Evolutionary conservation across 2,113 vertebrate species (phyloP), one percentile per base, ranked within the genome.

Genomic region (Cynoglossus semilaevis): DNA sequence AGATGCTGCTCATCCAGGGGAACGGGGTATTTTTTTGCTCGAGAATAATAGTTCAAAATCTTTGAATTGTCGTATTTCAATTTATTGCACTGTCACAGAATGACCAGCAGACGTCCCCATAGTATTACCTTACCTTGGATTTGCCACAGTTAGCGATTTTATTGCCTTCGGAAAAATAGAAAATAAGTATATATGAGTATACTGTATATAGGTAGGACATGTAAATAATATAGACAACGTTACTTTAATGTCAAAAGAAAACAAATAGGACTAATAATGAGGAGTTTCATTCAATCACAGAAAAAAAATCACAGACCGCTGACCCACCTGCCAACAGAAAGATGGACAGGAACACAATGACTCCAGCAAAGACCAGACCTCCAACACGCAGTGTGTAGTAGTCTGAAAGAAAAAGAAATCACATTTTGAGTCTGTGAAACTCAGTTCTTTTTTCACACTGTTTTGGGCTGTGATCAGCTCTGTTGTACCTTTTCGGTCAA

Each of bases 241-340:
- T 29, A 4, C 22, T 29, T 29, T 29, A 29, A 29, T 29, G 2
- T 29, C 22, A 6, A 6, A 6, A 29, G 22, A 29, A 29, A 29
- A 29, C 3, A 29, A 29, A 29, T 29, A 29, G 6, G 6, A 4
- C 22, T 29, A 6, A 29, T 4, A 6, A 29, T 29, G 22, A 29
- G 2, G 22, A 29, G 2, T 29, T 29, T 29, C 22, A 29, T 29
- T 29, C 6, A 29, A 29, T 29, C 22, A 29, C 6, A 29, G 22
- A 29, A 29, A 4, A 4, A 29, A 29, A 29, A 29, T 29, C 22
- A 63, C 15, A 36, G 13, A 49, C 4, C 63, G 37, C 18, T 38
- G n/a, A 85, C 85, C 71, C 69, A 91, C 91, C 88, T 51, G 79
- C 58, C 69, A 92, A 63, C 43, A 92, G 63, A 13, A 91, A 0